Conservation (phyloP, 2,113 vertebrate genomes). For the Octodon degus region DNA sequence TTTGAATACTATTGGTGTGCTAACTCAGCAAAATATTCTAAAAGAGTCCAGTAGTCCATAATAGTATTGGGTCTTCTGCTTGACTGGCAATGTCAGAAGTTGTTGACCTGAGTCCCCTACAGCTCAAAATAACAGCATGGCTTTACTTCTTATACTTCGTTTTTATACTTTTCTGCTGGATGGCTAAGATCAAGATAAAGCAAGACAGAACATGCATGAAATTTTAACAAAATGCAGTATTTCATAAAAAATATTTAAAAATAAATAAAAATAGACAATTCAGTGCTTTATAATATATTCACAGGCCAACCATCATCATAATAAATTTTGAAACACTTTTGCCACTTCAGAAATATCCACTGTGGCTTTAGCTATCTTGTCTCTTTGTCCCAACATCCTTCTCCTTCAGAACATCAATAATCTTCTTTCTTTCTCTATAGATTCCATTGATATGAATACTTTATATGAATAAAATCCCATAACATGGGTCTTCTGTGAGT, state of each 20-base stretch:
- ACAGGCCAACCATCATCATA: not conserved
- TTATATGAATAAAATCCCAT: not conserved
- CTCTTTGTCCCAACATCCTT: fast-evolving
- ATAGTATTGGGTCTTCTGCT: no score
- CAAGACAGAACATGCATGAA: not conserved
- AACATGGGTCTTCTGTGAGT: not conserved
- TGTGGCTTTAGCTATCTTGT: no score
- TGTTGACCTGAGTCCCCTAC: no score
- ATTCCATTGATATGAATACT: not conserved
- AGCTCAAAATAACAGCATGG: no score
- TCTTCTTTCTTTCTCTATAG: not conserved
- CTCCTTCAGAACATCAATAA: not conserved
- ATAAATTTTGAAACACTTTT: not conserved
- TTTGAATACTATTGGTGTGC: no score
- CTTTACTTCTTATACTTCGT: no score
- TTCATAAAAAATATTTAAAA: not conserved
- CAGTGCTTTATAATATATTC: not conserved
- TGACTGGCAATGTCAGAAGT: no score
- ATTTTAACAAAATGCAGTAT: not conserved
- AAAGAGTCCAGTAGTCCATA: no score
- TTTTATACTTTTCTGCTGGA: no score
- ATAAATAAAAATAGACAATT: not conserved
- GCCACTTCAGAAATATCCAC: not conserved
- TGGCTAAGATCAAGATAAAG: no score
- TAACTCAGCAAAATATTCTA: no score